Evolutionary conservation across 2,113 vertebrate species (phyloP), one percentile per base, ranked within the genome.

Genomic region (Dasyurus viverrinus): DNA sequence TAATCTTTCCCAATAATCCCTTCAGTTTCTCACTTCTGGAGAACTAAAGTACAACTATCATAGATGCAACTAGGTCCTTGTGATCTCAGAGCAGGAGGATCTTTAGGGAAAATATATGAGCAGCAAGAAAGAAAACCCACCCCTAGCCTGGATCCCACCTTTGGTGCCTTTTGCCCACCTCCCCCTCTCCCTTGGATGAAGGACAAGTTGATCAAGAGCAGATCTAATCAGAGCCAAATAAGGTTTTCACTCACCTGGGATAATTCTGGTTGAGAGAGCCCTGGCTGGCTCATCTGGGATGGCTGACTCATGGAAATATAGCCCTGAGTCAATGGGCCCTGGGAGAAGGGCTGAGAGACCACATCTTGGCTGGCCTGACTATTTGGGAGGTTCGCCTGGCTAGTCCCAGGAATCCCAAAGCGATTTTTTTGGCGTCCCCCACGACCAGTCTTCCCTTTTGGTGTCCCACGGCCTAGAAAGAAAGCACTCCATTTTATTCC

Each of bases 281-380:
- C 99, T 2, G 99, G 99, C 98, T 99, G 99, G 98, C 99, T 99
- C 99, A 99, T 99, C 98, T 99, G 99, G 0, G 99, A 99, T 1
- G 99, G 99, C 97, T 99, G 99, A 98, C 99, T 99, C 99, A 99
- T 99, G 98, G 99, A 99, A 98, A 99, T 99, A 97, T 99, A 99
- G 89, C 99, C 99, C 98, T 99, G 99, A 1, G 99, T 99, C 97
- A 99, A 98, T 0, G 99, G 99, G 0, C 99, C 99, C 99, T 99
- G 99, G 0, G 99, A 99, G 98, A 99, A 99, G 9, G 99, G 99
- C 98, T 99, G 99, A 0, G 99, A 99, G 2, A 99, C 99, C 98
- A 99, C 99, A 0, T 99, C 99, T 98, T 99, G 99, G 98, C 99
- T 99, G 57, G 98, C 99, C 97, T 99, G 99, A 97, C 99, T 99